Evolutionary conservation across 37 sponge, comb jelly and placozoan species (phyloP), one percentile per base, ranked within the genome.

Genomic region (Cliona cf. orientalis): DNA sequence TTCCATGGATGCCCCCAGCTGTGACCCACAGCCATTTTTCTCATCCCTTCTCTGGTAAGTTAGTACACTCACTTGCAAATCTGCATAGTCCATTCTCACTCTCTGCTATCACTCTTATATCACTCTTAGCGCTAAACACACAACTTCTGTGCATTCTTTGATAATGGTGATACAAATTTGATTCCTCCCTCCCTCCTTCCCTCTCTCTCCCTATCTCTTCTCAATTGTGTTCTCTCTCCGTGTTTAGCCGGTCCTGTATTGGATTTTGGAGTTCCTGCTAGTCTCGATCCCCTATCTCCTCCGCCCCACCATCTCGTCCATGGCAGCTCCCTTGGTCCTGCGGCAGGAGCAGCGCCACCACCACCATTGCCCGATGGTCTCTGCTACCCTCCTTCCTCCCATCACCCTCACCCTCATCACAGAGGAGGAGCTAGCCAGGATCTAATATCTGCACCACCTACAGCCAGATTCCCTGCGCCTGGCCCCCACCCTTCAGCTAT

Each of bases 1-100:
- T 69, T 41, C 70, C 70, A 42, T 69, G 70, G 70, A 38, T 69
- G 70, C 23, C 70, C 2, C 39, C n/a, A n/a, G n/a, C n/a, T n/a
- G n/a, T n/a, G n/a, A n/a, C n/a, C n/a, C n/a, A n/a, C n/a, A n/a
- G n/a, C n/a, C n/a, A n/a, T n/a, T n/a, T n/a, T n/a, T n/a, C n/a
- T n/a, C n/a, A n/a, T n/a, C n/a, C 17, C 55, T 49, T 26, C 65
- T 63, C 65, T 63, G n/a, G n/a, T n/a, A n/a, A n/a, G n/a, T n/a
- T n/a, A n/a, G n/a, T n/a, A n/a, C n/a, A n/a, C n/a, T n/a, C n/a
- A n/a, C n/a, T n/a, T n/a, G n/a, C n/a, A n/a, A n/a, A n/a, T n/a
- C n/a, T n/a, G n/a, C n/a, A n/a, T n/a, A n/a, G n/a, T n/a, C n/a
- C n/a, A n/a, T n/a, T n/a, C n/a, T n/a, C n/a, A n/a, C n/a, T n/a